Conservation (phyloP, 2,797 vertebrate species). For the Sebastes miniatus region DNA sequence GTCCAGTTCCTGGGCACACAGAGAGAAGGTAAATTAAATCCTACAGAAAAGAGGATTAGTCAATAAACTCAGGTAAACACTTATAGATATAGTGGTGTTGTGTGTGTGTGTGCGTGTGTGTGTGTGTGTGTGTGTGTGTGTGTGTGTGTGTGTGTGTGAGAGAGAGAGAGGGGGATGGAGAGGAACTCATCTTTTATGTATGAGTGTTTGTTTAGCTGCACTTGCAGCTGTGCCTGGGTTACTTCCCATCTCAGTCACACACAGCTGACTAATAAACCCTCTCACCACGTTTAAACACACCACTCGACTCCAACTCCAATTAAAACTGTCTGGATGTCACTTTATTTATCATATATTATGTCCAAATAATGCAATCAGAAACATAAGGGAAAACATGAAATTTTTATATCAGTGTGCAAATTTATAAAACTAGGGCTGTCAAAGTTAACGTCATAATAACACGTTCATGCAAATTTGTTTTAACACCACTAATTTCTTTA, state of each 20-base stretch:
- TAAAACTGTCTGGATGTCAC: not conserved
- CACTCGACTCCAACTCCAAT: not conserved
- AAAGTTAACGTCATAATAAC: no score
- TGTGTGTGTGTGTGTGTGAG: not conserved
- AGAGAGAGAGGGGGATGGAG: not conserved
- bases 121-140: not conserved
- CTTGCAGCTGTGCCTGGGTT: conserved; percentile 71
- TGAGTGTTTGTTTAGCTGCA: conserved; percentile 72
- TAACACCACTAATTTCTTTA: no score
- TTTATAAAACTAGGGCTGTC: not conserved
- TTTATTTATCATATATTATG: not conserved
- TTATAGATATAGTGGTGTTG: not conserved
- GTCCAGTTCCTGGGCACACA: conserved; percentile 27
- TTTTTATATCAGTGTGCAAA: not conserved
- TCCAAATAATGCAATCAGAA: not conserved
- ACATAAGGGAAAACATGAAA: not conserved
- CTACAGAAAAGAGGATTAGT: conserved; percentile 54
- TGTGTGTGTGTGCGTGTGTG: not conserved
- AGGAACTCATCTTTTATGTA: conserved; percentile 70
- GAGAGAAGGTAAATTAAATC: conserved; percentile 47
- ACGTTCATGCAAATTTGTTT: no score
- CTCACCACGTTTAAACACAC: conserved; percentile 32
- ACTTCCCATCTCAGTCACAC: conserved; percentile 67
- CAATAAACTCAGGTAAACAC: conserved; percentile 61
- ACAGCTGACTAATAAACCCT: conserved; percentile 56